These are phyloP conservation scores for Acestrorhynchus altus DNA, from an alignment of 2,797 vertebrate genomes.

Conservation along the genomic window DNA sequence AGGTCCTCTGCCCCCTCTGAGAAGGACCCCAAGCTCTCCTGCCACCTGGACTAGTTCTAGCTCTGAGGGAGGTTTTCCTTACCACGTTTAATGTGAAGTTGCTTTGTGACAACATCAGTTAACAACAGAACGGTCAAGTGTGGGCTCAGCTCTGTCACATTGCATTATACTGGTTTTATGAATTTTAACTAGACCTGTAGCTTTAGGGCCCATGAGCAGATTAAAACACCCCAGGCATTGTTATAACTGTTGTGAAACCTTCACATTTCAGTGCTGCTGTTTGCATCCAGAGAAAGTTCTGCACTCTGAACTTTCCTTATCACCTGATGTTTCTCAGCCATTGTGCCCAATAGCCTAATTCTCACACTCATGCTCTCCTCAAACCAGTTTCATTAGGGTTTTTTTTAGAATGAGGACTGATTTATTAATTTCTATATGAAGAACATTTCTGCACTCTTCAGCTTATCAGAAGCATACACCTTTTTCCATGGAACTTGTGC, in stretches of 20 bases:
- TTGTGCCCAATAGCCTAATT: background rate
- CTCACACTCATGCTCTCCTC: background rate
- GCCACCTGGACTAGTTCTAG: too few relatives aligned
- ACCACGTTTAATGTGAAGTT: too few relatives aligned
- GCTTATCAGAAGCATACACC: constrained; percentile 35
- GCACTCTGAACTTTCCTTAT: background rate
- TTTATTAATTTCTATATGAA: constrained; percentile 29
- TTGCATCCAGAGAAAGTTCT: background rate
- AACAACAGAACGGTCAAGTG: too few relatives aligned
- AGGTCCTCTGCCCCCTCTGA: too few relatives aligned
- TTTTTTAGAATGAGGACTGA: constrained; percentile 5
- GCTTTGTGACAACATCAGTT: too few relatives aligned
- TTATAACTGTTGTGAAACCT: background rate
- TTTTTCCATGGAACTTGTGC: constrained; percentile 23
- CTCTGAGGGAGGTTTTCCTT: too few relatives aligned
- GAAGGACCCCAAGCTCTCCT: too few relatives aligned
- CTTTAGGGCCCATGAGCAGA: too few relatives aligned
- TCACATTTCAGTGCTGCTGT: background rate
- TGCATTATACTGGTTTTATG: too few relatives aligned
- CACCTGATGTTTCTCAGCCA: background rate
- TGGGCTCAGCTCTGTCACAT: too few relatives aligned
- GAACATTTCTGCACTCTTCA: constrained; percentile 15
- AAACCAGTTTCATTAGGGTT: constrained; percentile 3
- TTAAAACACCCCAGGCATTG: too few relatives aligned
- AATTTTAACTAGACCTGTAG: too few relatives aligned